A percentile compares a stretch with the other conserved stretches of the same genome.
Evolutionary conservation across 2,797 vertebrate species (phyloP).

Genomic region (Coregonus sp.): DNA sequence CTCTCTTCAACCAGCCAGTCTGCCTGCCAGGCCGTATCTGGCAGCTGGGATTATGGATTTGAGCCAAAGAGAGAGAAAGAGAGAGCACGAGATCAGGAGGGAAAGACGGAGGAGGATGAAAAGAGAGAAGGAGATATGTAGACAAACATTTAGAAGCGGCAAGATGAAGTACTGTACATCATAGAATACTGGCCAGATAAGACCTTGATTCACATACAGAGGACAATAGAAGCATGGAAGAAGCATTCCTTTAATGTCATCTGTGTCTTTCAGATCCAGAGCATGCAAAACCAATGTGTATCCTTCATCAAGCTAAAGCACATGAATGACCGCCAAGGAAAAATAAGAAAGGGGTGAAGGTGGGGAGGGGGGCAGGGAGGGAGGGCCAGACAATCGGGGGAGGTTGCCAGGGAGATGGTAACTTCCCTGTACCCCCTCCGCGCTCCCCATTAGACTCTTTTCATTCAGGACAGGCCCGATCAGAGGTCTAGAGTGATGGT

Average conservation of each 20-base stretch:
- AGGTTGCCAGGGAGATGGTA: constrained; percentile 82
- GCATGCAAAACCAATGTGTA: constrained; percentile 56
- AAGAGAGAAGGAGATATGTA: constrained; percentile 14
- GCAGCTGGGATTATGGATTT: constrained; percentile 35
- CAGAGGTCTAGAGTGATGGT: constrained; percentile 79
- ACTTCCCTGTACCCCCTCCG: constrained; percentile 73
- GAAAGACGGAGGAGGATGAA: constrained; percentile 18
- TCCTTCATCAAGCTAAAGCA: constrained; percentile 58
- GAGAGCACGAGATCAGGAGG: constrained; percentile 16
- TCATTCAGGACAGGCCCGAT: constrained; percentile 76
- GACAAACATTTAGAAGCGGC: constrained; percentile 45
- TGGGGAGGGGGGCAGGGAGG: constrained; percentile 41
- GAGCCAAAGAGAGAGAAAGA: constrained; percentile 34
- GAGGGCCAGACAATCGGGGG: constrained; percentile 76
- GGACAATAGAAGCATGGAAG: constrained; percentile 22
- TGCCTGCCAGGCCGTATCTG: constrained; percentile 41
- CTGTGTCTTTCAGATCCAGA: constrained; percentile 50
- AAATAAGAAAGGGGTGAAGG: constrained; percentile 58
- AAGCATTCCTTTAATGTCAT: constrained; percentile 50
- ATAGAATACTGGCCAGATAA: neutral
- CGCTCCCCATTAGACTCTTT: constrained; percentile 74
- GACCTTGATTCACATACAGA: constrained; percentile 1
- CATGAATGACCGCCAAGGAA: constrained; percentile 62
- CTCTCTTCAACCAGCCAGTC: constrained; percentile 20
- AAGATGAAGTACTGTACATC: constrained; percentile 32